Evolutionary conservation across 2,797 vertebrate species (phyloP).

Genomic region (Falco peregrinus): DNA sequence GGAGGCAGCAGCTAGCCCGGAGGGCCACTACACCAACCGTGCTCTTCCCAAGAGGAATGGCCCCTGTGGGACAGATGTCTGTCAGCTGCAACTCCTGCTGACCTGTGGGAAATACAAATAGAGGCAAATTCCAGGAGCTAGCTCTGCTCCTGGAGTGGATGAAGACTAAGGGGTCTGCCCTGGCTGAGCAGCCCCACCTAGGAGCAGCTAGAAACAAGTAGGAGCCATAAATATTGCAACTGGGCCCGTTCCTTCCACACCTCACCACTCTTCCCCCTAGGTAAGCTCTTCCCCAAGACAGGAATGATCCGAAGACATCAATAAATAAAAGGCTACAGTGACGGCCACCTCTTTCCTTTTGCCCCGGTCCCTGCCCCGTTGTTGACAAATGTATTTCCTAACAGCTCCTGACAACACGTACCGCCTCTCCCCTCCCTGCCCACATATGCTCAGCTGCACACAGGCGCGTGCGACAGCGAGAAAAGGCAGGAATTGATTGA

Average conservation of each 20-base stretch:
- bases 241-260: neutral
- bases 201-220: neutral
- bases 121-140: neutral
- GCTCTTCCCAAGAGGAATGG: rapidly evolving
- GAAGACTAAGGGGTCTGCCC: neutral
- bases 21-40: neutral
- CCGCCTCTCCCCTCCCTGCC: neutral
- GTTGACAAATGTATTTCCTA: constrained; percentile 66
- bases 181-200: neutral
- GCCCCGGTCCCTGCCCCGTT: neutral
- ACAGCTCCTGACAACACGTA: constrained; percentile 17
- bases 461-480: constrained; percentile 7
- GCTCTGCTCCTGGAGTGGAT: neutral
- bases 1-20: neutral
- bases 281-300: neutral
- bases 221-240: neutral
- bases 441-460: constrained; percentile 9
- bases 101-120: neutral
- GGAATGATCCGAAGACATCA: neutral
- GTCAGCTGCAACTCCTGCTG: neutral
- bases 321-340: neutral
- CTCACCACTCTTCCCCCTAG: neutral
- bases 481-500: constrained; percentile 80
- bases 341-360: neutral
- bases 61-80: neutral